Base-by-base conservation (phyloP, 2,113 vertebrate species). In the Lethenteron reissneri region DNA sequence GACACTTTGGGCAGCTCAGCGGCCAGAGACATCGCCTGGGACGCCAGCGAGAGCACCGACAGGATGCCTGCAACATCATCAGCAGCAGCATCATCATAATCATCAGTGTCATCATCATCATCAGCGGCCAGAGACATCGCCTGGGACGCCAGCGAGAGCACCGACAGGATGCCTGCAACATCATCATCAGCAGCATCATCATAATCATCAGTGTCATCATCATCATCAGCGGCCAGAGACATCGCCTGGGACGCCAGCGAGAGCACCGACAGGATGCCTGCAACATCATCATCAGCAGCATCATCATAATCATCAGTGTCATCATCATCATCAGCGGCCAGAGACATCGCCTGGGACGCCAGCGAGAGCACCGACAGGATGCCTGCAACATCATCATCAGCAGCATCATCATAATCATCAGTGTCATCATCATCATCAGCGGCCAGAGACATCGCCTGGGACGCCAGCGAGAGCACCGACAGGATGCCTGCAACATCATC, bases 251-350 rank as follows among this genome's bases (percentile, higher is more conserved):
- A 68, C 15, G 21, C n/a, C 62, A 68, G 10, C 15, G 15, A 17
- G 8, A 68, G 62, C 21, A 68, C 10, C 62, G 62, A 68, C 62
- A 68, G 10, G 62, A 68, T 68, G n/a, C 62, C 62, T 68, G 62
- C 25, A 41, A 4, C 5, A 41, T 5, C 25, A 41, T 25, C 25
- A 25, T 25, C 25, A 25, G 25, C n/a, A n/a, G n/a, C n/a, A n/a
- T n/a, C n/a, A n/a, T n/a, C n/a, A n/a, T n/a, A n/a, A n/a, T n/a
- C n/a, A n/a, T n/a, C n/a, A n/a, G n/a, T n/a, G n/a, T n/a, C n/a
- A n/a, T n/a, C n/a, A n/a, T n/a, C n/a, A n/a, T n/a, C n/a, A n/a
- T 68, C 62, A 2, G 62, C 21, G 9, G 62, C 62, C 21, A 68
- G 62, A 9, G 62, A 68, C 62, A 68, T 68, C 15, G 15, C 21